Evolutionary conservation across 2,113 vertebrate species (phyloP).

Genomic region (Microcebus murinus): DNA sequence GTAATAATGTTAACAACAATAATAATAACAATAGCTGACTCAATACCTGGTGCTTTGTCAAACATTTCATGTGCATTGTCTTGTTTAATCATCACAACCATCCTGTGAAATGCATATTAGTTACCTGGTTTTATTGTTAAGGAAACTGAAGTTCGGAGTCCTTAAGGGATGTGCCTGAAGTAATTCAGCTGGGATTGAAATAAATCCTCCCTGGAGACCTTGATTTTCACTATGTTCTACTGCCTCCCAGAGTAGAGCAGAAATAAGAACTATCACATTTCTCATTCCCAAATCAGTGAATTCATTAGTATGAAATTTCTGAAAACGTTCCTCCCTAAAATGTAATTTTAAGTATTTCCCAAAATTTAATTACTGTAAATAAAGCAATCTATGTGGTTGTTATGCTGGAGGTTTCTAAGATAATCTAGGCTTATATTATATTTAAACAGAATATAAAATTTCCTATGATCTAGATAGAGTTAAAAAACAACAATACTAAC

Average conservation of each 20-base stretch:
- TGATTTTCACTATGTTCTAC: conserved; percentile 1
- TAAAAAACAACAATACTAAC: not conserved
- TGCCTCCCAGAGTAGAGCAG: conserved; percentile 46
- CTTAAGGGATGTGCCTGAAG: not conserved
- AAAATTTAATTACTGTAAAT: conserved; percentile 36
- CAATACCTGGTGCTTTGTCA: not conserved
- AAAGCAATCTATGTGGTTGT: not conserved
- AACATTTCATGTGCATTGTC: not conserved
- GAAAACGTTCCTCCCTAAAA: not conserved
- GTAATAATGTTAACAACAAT: not conserved
- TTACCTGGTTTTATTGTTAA: not conserved
- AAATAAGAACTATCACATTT: not conserved
- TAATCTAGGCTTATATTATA: not conserved
- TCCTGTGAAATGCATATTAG: not conserved
- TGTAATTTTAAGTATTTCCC: not conserved
- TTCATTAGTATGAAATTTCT: conserved; percentile 19
- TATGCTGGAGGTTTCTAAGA: not conserved
- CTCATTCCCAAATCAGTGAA: conserved; percentile 28
- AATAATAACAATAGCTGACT: not conserved
- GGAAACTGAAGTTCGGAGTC: not conserved
- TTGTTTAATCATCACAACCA: not conserved
- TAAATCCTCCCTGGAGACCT: not conserved
- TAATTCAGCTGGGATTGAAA: not conserved
- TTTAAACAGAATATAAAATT: conserved; percentile 16
- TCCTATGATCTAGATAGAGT: not conserved